A percentile compares a stretch with the other conserved stretches of the same genome.
Conservation (phyloP, 2,113 vertebrate genomes). For the Melanotaenia duboulayi region DNA sequence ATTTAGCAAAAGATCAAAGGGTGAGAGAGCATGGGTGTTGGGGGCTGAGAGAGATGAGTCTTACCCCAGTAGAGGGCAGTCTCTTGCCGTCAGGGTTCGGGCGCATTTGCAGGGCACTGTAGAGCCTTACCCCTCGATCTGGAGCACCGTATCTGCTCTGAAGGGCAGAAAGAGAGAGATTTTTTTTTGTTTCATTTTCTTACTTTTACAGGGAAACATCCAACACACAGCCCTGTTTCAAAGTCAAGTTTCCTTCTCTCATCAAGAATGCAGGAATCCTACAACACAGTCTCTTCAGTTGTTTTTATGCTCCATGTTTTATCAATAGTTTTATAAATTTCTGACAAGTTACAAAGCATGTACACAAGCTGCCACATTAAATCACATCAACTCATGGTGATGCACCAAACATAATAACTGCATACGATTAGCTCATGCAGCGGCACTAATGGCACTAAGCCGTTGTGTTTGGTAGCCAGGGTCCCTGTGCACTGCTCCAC, state of each 20-base stretch:
- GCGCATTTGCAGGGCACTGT: conserved; percentile 85
- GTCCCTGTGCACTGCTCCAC: conserved; percentile 31
- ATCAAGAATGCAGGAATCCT: not conserved
- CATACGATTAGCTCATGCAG: conserved; percentile 57
- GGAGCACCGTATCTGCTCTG: conserved; percentile 83
- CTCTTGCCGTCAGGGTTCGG: conserved; percentile 85
- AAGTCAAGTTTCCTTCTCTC: conserved; percentile 9
- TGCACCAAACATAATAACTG: conserved; percentile 67
- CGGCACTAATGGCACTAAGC: conserved; percentile 68
- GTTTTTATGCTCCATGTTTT: conserved; percentile 9
- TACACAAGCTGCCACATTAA: conserved; percentile 52
- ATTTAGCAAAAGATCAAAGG: conserved; percentile 14
- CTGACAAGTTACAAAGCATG: conserved; percentile 34
- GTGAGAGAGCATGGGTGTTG: conserved; percentile 29
- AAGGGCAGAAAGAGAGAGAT: conserved; percentile 47
- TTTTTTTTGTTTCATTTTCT: conserved; percentile 17
- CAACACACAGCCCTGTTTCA: not conserved
- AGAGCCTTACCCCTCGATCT: conserved; percentile 83
- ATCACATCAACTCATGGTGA: conserved; percentile 64
- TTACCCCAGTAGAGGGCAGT: conserved; percentile 87
- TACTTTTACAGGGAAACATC: conserved; percentile 1
- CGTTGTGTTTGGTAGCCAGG: conserved; percentile 54
- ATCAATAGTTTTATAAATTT: conserved; percentile 34
- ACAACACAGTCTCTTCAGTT: not conserved
- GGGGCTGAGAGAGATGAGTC: conserved; percentile 38